Evolutionary conservation across 2,797 vertebrate species (phyloP).

Genomic region (Mus caroli): DNA sequence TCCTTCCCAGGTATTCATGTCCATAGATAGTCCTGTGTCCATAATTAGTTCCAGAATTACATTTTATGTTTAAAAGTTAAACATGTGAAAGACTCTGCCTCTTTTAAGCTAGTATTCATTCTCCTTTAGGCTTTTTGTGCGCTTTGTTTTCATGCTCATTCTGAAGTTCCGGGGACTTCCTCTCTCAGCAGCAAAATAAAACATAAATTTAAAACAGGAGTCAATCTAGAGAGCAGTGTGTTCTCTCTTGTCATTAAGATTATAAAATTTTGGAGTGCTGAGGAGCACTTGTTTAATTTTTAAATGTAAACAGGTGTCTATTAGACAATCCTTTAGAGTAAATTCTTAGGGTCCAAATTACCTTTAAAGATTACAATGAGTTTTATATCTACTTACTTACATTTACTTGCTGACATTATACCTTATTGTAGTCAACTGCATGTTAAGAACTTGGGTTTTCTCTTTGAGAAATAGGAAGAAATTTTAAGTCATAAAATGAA

Average conservation of each 20-base stretch:
- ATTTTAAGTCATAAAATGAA: not conserved
- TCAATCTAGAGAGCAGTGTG: not conserved
- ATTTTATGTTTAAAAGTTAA: not conserved
- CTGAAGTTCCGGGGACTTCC: not conserved
- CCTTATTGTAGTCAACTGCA: not conserved
- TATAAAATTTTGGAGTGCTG: not conserved
- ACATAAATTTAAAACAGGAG: not conserved
- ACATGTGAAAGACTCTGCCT: not conserved
- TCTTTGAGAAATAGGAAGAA: not conserved
- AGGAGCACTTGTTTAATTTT: not conserved
- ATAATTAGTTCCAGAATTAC: not conserved
- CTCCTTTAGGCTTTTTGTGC: not conserved
- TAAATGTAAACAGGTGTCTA: not conserved
- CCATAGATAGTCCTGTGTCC: not conserved
- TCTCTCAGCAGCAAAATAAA: not conserved
- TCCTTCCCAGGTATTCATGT: not conserved
- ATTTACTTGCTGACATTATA: conserved; percentile 47
- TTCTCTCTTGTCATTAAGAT: not conserved
- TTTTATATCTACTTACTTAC: not conserved
- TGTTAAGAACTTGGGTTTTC: not conserved
- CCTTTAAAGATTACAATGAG: conserved; percentile 1
- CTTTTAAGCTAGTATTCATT: not conserved
- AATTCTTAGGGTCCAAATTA: conserved; percentile 31
- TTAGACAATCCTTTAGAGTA: not conserved
- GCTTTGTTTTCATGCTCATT: conserved; percentile 26